phyloP scores from a whole-genome alignment of 2,888 invertebrate species.

The Deilephila elpenor region DNA sequence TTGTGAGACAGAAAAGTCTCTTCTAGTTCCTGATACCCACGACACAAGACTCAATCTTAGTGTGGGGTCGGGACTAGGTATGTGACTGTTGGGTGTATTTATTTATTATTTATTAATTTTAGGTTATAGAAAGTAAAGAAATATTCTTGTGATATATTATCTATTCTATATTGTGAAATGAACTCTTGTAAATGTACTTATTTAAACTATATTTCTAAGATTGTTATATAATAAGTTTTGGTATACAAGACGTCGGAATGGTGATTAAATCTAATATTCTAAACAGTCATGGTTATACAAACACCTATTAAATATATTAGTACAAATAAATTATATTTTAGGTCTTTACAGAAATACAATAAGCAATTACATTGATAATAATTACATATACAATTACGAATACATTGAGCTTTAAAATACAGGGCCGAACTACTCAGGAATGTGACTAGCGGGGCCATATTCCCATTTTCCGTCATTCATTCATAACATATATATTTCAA shows the following conservation, averaged over 20 bases:
- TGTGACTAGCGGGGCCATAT: slow-evolving; percentile 27
- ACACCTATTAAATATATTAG: background rate
- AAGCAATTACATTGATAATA: background rate
- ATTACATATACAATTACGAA: background rate
- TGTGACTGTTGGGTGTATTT: too few species aligned
- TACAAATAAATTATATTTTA: slow-evolving; percentile 2
- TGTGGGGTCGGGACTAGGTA: too few species aligned
- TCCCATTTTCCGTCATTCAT: background rate
- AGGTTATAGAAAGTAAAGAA: too few species aligned
- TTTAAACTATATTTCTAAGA: too few species aligned
- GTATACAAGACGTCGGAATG: background rate
- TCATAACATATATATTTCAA: too few species aligned
- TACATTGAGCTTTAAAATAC: background rate
- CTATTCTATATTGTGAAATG: too few species aligned
- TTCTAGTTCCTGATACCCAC: too few species aligned
- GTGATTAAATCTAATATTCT: background rate
- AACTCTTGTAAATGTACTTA: too few species aligned
- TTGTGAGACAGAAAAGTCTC: too few species aligned
- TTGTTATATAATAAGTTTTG: background rate
- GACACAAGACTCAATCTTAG: too few species aligned
- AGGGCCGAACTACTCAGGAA: background rate
- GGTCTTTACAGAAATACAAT: background rate
- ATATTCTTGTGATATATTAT: too few species aligned
- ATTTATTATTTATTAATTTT: too few species aligned
- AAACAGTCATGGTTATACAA: slow-evolving; percentile 16